Conservation (phyloP, 1,140 invertebrate genomes). For the Cardiocondyla obscurior region DNA sequence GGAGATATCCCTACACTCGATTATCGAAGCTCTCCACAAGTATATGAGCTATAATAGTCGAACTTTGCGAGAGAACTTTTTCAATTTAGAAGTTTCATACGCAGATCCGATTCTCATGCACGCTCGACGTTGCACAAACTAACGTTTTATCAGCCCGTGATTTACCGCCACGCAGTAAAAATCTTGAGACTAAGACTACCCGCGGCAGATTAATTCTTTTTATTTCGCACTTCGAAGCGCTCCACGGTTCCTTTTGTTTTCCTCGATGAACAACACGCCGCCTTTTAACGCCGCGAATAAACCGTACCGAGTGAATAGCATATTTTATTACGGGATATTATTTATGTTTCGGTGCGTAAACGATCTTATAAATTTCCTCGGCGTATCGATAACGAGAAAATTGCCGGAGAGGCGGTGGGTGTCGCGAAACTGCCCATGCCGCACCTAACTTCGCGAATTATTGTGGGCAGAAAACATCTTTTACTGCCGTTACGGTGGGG, state of each 20-base stretch:
- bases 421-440: conserved; percentile 19
- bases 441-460: conserved; percentile 30
- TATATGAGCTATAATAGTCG: neutral
- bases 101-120: neutral
- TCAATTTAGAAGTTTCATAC: conserved; percentile 4
- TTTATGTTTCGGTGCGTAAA: neutral
- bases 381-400: conserved; percentile 20
- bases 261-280: neutral
- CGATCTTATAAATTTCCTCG: conserved; percentile 19
- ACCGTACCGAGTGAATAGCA: neutral
- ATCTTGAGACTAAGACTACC: neutral
- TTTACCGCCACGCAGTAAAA: neutral
- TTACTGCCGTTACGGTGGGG: neutral
- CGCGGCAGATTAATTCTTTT: neutral
- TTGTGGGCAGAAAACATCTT: conserved; percentile 17
- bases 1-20: conserved; percentile 4
- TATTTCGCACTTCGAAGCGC: too few species aligned
- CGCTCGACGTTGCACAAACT: neutral
- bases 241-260: neutral
- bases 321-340: conserved; percentile 13
- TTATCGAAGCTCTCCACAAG: neutral
- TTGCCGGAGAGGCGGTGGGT: conserved; percentile 18
- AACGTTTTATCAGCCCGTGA: neutral
- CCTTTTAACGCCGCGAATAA: neutral
- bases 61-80: conserved; percentile 10